These are phyloP conservation scores for Pinctada fucata DNA, from an alignment of 2,888 invertebrate species.

Conservation along the genomic window DNA sequence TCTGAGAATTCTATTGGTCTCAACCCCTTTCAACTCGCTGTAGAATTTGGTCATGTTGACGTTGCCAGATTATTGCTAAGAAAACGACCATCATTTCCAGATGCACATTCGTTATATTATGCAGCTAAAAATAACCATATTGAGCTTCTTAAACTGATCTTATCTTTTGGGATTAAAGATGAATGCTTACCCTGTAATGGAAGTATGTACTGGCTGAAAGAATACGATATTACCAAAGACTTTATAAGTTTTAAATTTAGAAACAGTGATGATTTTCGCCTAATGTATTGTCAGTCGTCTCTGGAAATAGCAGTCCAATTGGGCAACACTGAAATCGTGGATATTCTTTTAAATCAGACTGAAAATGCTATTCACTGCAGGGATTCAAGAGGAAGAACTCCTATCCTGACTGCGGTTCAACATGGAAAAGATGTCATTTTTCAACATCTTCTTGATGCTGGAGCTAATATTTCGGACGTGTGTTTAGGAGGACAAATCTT, in stretches of 20 bases:
- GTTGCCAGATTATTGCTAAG: neutral
- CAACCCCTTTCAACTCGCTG: conserved; percentile 4
- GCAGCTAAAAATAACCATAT: neutral
- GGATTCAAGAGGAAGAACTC: conserved; percentile 14
- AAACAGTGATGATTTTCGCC: too few species aligned
- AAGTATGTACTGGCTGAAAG: conserved; percentile 4
- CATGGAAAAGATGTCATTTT: neutral
- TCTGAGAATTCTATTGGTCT: neutral
- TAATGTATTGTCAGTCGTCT: conserved; percentile 11
- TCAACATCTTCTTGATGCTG: neutral
- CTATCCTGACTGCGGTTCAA: neutral
- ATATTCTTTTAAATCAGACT: neutral
- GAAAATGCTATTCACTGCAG: neutral
- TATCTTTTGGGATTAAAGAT: conserved; percentile 4
- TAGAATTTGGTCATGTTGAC: conserved; percentile 6
- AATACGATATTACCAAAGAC: too few species aligned
- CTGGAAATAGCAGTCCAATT: conserved; percentile 1
- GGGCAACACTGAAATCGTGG: conserved; percentile 14
- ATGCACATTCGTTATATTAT: neutral
- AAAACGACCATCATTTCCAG: neutral
- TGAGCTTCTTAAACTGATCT: neutral
- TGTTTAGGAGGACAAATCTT: neutral
- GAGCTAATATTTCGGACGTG: neutral
- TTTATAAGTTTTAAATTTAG: too few species aligned
- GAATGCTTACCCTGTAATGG: conserved; percentile 10